Base-by-base conservation (phyloP, 2,113 vertebrate genomes). In the Atractosteus spatula region DNA sequence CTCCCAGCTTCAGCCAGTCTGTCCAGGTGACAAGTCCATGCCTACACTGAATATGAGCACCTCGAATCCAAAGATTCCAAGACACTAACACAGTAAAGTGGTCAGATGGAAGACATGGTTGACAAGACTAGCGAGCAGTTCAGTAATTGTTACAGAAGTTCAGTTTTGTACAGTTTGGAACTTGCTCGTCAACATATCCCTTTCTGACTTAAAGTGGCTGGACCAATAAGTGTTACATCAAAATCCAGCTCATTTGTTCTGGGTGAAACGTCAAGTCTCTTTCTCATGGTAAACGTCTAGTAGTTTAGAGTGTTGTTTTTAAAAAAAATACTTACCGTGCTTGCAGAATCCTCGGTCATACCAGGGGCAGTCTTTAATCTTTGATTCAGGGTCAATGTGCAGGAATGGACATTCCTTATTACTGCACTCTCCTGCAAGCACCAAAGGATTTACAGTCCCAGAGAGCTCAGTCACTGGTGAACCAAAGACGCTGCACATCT, bases 331-430 rank as follows among this genome's bases (percentile, higher is more conserved):
- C 94, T 62, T 89, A 99, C 97, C 97, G 0, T 99, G 97, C 83
- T 99, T 99, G 80, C 97, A 99, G 91, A 99, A 99, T 74, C 97
- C 97, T 75, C 97, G 87, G 85, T 99, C 97, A 29, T 99, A 99
- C 97, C 97, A 99, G 56, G 97, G 97, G 79, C 97, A 99, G 84
- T 99, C 97, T 91, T 99, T 99, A 84, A 99, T 99, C 92, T 99
- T 99, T 29, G 97, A 99, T 79, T 99, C 97, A 0, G 97, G 97
- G 81, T 99, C 97, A 8, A 99, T 99, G 88, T 99, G 97, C 73
- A 99, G 90, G 85, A 99, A 99, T 0, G 97, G 97, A 73, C 97
- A 99, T 81, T 99, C 97, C 84, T 99, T 99, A 89, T 99, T 99
- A 91, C 97, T 99, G 82, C 97, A 99, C 80, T 99, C 97, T 13